Evolutionary conservation across 2,113 vertebrate species (phyloP).

Genomic region (Oreochromis aureus): DNA sequence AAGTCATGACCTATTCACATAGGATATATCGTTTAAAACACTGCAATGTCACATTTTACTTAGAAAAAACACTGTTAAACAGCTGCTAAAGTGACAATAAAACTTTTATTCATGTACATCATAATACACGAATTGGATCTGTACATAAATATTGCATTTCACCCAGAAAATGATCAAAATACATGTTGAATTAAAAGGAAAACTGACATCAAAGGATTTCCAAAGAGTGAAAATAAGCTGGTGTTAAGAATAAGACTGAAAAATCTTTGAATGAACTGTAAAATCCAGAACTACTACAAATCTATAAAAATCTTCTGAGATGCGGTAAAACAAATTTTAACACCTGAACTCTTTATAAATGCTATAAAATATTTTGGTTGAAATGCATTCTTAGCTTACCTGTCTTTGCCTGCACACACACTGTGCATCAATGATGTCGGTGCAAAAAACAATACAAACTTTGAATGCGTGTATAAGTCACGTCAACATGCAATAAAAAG

Average conservation of each 20-base stretch:
- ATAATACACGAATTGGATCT: constrained; percentile 69
- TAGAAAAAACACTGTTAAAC: background rate
- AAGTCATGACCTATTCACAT: background rate
- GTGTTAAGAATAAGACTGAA: constrained; percentile 9
- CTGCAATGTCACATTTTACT: background rate
- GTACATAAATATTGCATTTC: constrained; percentile 71
- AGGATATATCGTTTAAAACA: background rate
- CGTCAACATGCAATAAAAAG: constrained; percentile 10
- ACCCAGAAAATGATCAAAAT: constrained; percentile 60
- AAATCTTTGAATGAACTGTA: background rate
- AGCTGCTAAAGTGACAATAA: constrained; percentile 14
- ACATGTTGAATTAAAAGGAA: constrained; percentile 18
- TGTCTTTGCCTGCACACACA: constrained; percentile 35
- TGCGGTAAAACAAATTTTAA: constrained; percentile 21
- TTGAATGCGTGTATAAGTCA: background rate
- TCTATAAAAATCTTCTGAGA: constrained; percentile 37
- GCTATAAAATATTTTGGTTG: constrained; percentile 54
- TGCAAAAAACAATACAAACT: background rate
- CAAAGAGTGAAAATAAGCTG: constrained; percentile 18
- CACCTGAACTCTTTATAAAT: constrained; percentile 24
- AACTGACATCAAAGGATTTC: background rate
- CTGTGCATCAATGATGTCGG: background rate
- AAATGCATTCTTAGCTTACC: background rate
- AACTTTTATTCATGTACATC: constrained; percentile 66
- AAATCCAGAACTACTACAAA: constrained; percentile 54